These are phyloP conservation scores for Noctuana brunneofusca DNA, from an alignment of 2,888 invertebrate genomes.

Conservation along the genomic window DNA sequence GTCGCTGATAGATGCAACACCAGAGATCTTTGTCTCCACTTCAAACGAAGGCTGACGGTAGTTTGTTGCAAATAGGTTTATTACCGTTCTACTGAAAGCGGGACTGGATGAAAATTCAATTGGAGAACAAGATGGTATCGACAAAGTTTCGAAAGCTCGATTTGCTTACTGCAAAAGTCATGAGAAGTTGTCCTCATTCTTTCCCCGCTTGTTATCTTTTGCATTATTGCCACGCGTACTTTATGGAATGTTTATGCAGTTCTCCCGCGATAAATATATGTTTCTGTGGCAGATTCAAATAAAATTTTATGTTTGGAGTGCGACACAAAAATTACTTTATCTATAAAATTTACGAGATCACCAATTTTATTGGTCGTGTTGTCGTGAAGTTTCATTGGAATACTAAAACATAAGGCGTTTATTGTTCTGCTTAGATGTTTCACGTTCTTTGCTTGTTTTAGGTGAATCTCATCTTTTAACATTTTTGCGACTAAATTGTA, in stretches of 20 bases:
- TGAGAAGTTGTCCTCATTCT: constrained; percentile 21
- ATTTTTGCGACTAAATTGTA: constrained; percentile 23
- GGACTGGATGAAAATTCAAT: constrained; percentile 62
- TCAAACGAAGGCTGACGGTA: constrained; percentile 56
- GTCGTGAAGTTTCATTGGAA: constrained; percentile 1
- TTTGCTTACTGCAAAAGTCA: constrained; percentile 24
- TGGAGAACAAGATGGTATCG: constrained; percentile 55
- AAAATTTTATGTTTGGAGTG: constrained; percentile 8
- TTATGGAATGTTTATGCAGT: constrained; percentile 25
- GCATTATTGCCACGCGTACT: constrained; percentile 29
- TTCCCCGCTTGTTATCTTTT: constrained; percentile 30
- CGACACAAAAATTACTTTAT: constrained; percentile 12
- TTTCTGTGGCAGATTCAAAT: constrained; percentile 14
- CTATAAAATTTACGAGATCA: constrained; percentile 5
- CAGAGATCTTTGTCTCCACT: constrained; percentile 54
- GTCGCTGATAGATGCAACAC: constrained; percentile 60
- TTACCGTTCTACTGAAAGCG: constrained; percentile 54
- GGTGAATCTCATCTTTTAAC: not conserved
- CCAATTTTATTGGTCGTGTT: constrained; percentile 5
- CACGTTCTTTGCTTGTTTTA: no score
- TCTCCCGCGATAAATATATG: constrained; percentile 19
- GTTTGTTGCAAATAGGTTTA: constrained; percentile 68
- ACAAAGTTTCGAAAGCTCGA: constrained; percentile 43
- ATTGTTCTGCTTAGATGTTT: not conserved
- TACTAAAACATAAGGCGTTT: constrained; percentile 2